Percentiles rank a stretch among this genome's conserved stretches.
Conservation (phyloP, 1,140 invertebrate species). For the Coboldia fuscipes region DNA sequence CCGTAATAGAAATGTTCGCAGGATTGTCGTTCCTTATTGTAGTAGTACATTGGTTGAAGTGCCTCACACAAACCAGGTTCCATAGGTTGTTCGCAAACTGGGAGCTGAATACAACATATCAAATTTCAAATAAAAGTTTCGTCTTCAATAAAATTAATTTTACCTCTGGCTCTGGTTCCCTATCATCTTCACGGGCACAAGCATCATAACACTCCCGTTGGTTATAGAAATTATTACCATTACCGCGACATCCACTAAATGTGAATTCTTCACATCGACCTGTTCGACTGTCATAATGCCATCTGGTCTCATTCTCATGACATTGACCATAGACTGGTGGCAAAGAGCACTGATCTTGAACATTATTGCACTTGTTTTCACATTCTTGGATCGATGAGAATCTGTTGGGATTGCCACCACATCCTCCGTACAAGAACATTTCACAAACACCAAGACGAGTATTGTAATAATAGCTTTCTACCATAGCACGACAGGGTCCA, state of each 20-base stretch:
- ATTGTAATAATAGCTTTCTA: slow-evolving; percentile 59
- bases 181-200: slow-evolving; percentile 29
- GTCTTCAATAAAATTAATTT: slow-evolving; percentile 1
- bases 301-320: slow-evolving; percentile 33
- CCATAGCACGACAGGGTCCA: slow-evolving; percentile 40
- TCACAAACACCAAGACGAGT: slow-evolving; percentile 50
- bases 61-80: slow-evolving; percentile 45
- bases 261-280: slow-evolving; percentile 43
- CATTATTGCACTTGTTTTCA: slow-evolving; percentile 45
- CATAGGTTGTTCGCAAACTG: slow-evolving; percentile 34
- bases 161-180: slow-evolving; percentile 8
- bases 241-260: slow-evolving; percentile 47
- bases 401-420: slow-evolving; percentile 69
- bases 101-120: no score
- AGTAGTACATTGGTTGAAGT: slow-evolving; percentile 41
- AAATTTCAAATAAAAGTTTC: not conserved
- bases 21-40: slow-evolving; percentile 25
- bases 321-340: slow-evolving; percentile 38
- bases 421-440: slow-evolving; percentile 64
- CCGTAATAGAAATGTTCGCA: slow-evolving; percentile 57
- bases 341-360: slow-evolving; percentile 48
- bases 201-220: slow-evolving; percentile 64
- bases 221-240: slow-evolving; percentile 62
- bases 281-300: slow-evolving; percentile 45
- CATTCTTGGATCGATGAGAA: slow-evolving; percentile 60